Evolutionary conservation across 2,113 vertebrate genomes (phyloP).

Genomic region (Misgurnus mizolepis): DNA sequence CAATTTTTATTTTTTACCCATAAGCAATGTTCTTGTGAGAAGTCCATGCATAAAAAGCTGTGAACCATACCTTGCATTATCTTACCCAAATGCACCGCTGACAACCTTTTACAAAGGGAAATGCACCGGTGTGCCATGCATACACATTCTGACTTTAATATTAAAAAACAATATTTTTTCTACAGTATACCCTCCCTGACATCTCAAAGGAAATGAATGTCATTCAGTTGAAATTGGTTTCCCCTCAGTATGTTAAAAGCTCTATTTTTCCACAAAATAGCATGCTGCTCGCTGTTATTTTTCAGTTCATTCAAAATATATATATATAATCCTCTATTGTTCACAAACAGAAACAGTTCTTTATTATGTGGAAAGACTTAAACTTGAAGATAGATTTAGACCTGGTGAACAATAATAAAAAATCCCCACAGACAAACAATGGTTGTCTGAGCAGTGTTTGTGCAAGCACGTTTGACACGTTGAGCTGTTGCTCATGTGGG

Average conservation of each 20-base stretch:
- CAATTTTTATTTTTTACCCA: neutral
- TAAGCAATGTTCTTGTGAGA: neutral
- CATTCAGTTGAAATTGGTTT: constrained; percentile 57
- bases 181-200: constrained; percentile 42
- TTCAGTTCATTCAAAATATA: constrained; percentile 5
- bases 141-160: constrained; percentile 54
- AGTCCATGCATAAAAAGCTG: neutral
- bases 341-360: neutral
- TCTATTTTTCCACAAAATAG: neutral
- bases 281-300: constrained; percentile 3
- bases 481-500: neutral
- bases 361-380: neutral
- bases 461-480: too few relatives aligned
- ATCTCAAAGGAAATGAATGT: constrained; percentile 65
- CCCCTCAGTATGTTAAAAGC: constrained; percentile 32
- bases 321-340: neutral
- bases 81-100: neutral
- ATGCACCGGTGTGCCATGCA: constrained; percentile 16
- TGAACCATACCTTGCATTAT: neutral
- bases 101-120: constrained; percentile 15
- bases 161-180: constrained; percentile 57
- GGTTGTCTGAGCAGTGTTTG: neutral
- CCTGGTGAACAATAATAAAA: neutral
- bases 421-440: neutral
- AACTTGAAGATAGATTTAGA: neutral